Evolutionary conservation across 2,113 vertebrate species (phyloP).

Genomic region (Indicator indicator): DNA sequence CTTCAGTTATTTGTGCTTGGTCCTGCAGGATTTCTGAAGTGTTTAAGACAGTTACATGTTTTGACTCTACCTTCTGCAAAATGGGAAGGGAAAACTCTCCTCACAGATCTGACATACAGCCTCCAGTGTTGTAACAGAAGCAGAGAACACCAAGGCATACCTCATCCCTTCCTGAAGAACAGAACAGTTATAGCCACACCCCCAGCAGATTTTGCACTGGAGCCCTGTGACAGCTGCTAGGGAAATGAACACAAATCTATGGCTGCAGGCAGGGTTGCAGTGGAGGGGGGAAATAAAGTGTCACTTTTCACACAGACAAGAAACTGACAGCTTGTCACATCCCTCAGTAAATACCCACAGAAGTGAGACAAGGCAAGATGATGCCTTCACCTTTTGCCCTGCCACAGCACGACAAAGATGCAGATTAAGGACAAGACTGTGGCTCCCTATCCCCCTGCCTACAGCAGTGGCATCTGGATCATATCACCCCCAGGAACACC

Average conservation of each 20-base stretch:
- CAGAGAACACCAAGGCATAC: neutral
- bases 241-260: conserved; percentile 40
- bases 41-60: neutral
- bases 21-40: neutral
- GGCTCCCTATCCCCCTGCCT: neutral
- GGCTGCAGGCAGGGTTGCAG: neutral
- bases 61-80: neutral
- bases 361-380: neutral
- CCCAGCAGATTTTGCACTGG: conserved; percentile 28
- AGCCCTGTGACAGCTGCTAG: conserved; percentile 43
- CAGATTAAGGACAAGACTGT: neutral
- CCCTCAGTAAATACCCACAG: neutral
- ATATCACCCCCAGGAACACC: neutral
- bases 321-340: conserved; percentile 34
- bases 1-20: neutral
- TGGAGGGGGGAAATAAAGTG: neutral
- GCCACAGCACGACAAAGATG: neutral
- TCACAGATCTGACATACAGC: neutral
- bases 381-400: neutral
- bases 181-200: conserved; percentile 4
- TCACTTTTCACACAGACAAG: conserved; percentile 23
- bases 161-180: neutral
- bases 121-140: neutral
- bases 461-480: neutral
- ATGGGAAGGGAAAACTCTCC: neutral